Conservation (phyloP, 2,888 invertebrate species). For the Patella pellucida region DNA sequence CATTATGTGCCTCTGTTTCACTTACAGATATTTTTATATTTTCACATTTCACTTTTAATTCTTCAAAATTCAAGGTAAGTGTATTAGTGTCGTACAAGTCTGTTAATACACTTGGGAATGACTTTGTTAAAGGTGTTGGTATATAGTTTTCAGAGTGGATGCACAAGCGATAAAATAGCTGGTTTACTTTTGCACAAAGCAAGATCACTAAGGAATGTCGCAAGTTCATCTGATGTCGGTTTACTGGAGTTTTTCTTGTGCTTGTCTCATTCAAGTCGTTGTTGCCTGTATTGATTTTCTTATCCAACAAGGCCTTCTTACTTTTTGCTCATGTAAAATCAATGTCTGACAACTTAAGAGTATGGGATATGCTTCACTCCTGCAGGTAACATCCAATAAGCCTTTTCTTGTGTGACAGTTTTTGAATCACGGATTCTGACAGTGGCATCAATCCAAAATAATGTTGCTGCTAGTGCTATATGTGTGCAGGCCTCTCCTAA, state of each 20-base stretch:
- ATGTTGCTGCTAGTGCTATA: not conserved
- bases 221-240: too few relatives aligned
- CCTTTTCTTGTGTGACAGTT: not conserved
- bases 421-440: not conserved
- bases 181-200: too few relatives aligned
- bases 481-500: not conserved
- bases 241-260: too few relatives aligned
- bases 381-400: not conserved
- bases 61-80: too few relatives aligned
- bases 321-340: not conserved
- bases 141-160: too few relatives aligned
- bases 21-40: constrained; percentile 6
- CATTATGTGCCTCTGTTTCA: not conserved
- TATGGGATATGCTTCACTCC: not conserved
- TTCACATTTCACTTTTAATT: not conserved
- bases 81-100: too few relatives aligned
- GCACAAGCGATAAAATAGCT: too few relatives aligned
- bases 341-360: not conserved
- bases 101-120: too few relatives aligned
- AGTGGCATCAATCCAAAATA: not conserved
- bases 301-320: not conserved
- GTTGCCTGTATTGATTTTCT: too few relatives aligned
- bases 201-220: too few relatives aligned
- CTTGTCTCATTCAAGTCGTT: too few relatives aligned
- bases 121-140: too few relatives aligned